Evolutionary conservation across 1,140 invertebrate genomes (phyloP).

Genomic region (Leptinotarsa texana): DNA sequence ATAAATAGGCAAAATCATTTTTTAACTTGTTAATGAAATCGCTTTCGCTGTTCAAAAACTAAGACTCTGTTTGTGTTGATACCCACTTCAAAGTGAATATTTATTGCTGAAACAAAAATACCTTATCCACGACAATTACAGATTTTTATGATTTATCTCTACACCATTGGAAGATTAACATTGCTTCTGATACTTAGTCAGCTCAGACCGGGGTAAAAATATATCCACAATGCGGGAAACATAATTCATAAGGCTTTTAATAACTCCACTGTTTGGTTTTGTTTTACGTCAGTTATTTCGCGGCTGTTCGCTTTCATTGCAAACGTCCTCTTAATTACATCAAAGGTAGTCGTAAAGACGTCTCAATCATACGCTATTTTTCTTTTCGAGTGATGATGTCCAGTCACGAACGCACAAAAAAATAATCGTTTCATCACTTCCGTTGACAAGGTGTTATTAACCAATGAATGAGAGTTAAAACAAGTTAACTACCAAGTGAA

Average conservation of each 20-base stretch:
- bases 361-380: conserved; percentile 14
- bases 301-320: conserved; percentile 22
- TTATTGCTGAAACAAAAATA: background rate
- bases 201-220: conserved; percentile 37
- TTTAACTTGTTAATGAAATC: too few relatives aligned
- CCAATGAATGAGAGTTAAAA: too few relatives aligned
- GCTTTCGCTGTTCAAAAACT: background rate
- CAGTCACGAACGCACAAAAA: conserved; percentile 45
- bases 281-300: conserved; percentile 25
- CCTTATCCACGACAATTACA: conserved; percentile 6
- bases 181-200: conserved; percentile 3
- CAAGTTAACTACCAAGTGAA: too few relatives aligned
- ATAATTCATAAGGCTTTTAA: conserved; percentile 49
- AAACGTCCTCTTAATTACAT: conserved; percentile 22
- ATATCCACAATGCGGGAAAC: conserved; percentile 48
- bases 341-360: conserved; percentile 12
- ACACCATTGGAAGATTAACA: conserved; percentile 17
- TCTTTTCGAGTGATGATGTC: conserved; percentile 10
- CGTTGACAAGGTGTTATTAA: too few relatives aligned
- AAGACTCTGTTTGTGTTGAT: background rate
- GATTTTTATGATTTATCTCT: conserved; percentile 24
- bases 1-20: too few relatives aligned
- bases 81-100: conserved; percentile 14
- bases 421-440: conserved; percentile 41
- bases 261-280: conserved; percentile 44